Conservation (phyloP, 37 sponge, comb jelly and placozoan genomes). For the Eunapius fragilis region DNA sequence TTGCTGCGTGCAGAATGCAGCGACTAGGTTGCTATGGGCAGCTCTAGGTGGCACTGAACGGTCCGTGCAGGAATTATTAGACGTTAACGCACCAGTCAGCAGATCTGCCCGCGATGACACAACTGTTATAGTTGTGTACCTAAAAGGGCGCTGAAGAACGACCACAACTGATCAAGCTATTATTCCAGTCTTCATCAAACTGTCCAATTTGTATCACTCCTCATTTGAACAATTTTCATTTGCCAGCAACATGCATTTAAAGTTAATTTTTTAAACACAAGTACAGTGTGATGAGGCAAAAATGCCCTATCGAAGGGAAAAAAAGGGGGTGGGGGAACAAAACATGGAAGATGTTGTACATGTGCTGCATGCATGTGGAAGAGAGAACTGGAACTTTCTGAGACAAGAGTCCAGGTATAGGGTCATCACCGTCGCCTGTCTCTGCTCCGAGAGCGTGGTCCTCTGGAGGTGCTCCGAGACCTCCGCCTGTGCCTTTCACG, state of each 20-base stretch:
- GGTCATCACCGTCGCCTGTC: conserved; percentile 1
- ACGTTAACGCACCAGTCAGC: conserved; percentile 32
- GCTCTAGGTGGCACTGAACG: conserved; percentile 68
- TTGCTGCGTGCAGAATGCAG: conserved; percentile 42
- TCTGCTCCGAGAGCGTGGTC: conserved; percentile 33
- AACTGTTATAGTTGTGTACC: conserved; percentile 74
- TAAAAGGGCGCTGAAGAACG: no score
- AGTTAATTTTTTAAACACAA: background rate
- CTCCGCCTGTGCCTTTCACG: conserved; percentile 1
- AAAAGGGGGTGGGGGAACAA: background rate
- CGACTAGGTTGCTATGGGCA: conserved; percentile 71
- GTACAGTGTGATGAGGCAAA: background rate
- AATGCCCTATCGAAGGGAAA: background rate
- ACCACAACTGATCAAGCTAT: no score
- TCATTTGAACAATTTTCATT: no score
- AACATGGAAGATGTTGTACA: background rate
- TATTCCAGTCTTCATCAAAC: no score
- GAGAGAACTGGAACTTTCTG: background rate
- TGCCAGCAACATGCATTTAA: background rate
- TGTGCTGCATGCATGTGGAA: background rate
- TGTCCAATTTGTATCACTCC: no score
- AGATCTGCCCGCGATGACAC: conserved; percentile 83
- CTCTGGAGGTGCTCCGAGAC: background rate
- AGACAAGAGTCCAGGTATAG: background rate
- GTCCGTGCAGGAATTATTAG: conserved; percentile 38